Evolutionary conservation across 2,888 invertebrate species (phyloP).

Genomic region (Trypoxylon attenuatum): DNA sequence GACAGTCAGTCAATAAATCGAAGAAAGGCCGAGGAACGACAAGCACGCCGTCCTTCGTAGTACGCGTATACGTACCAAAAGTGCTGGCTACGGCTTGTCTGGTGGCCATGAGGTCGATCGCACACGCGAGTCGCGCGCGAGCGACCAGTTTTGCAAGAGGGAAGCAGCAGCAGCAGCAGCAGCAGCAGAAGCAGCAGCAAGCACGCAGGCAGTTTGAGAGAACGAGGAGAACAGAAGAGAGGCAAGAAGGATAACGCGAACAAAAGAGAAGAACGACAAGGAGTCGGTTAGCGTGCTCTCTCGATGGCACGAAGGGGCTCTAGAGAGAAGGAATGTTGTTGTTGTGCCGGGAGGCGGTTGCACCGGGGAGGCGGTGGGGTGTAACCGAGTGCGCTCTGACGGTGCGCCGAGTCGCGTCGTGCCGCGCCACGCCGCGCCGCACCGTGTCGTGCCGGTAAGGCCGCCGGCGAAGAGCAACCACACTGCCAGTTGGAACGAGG

Average conservation of each 20-base stretch:
- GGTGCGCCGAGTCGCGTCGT: slow-evolving; percentile 34
- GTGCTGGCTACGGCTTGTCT: slow-evolving; percentile 14
- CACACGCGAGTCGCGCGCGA: slow-evolving; percentile 52
- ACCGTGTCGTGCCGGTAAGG: too few species aligned
- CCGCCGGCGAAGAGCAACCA: too few species aligned
- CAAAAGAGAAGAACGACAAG: slow-evolving; percentile 23
- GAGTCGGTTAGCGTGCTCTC: slow-evolving; percentile 59
- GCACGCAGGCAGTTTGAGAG: slow-evolving; percentile 12
- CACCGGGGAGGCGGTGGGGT: slow-evolving; percentile 58
- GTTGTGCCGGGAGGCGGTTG: slow-evolving; percentile 69
- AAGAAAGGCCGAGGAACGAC: slow-evolving; percentile 7
- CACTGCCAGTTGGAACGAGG: too few species aligned
- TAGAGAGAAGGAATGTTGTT: slow-evolving; percentile 71
- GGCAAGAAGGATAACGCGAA: background rate
- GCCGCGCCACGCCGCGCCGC: too few species aligned
- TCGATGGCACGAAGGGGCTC: slow-evolving; percentile 63
- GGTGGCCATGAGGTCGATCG: slow-evolving; percentile 51
- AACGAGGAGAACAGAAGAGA: slow-evolving; percentile 13
- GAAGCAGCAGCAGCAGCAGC: slow-evolving; percentile 15
- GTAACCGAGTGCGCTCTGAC: slow-evolving; percentile 47
- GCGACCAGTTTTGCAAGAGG: slow-evolving; percentile 50
- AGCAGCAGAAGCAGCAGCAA: slow-evolving; percentile 8
- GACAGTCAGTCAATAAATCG: slow-evolving; percentile 33
- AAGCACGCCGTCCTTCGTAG: background rate
- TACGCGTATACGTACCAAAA: slow-evolving; percentile 16